Conservation (phyloP, 2,797 vertebrate species). For the Melanotaenia pygmaea region DNA sequence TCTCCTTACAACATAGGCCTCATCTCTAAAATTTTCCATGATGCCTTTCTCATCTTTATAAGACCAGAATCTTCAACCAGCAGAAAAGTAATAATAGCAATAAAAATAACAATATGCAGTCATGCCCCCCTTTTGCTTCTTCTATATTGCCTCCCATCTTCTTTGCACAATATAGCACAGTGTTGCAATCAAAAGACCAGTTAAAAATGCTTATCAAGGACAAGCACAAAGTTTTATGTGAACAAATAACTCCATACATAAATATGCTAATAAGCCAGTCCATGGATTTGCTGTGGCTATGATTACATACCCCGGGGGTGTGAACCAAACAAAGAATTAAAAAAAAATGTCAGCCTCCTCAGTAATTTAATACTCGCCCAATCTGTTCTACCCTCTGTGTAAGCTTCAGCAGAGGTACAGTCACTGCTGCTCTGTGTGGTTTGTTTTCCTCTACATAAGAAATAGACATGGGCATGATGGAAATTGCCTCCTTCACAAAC, state of each 20-base stretch:
- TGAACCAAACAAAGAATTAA: slow-evolving; percentile 73
- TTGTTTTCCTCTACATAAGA: slow-evolving; percentile 71
- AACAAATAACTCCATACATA: slow-evolving; percentile 73
- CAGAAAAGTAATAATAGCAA: neutral
- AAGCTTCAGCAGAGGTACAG: slow-evolving; percentile 64
- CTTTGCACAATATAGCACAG: slow-evolving; percentile 29
- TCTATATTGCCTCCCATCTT: slow-evolving; percentile 7
- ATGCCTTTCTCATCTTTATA: slow-evolving; percentile 11
- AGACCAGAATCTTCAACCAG: neutral
- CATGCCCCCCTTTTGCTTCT: neutral
- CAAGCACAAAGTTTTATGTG: slow-evolving; percentile 68
- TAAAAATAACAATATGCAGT: neutral
- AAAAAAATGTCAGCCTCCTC: slow-evolving; percentile 59
- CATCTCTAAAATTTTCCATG: slow-evolving; percentile 7
- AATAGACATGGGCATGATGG: slow-evolving; percentile 76
- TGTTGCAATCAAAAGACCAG: slow-evolving; percentile 59
- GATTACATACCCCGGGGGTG: slow-evolving; percentile 75
- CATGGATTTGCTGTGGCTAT: slow-evolving; percentile 66
- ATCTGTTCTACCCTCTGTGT: slow-evolving; percentile 68
- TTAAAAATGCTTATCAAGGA: slow-evolving; percentile 73
- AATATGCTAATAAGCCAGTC: slow-evolving; percentile 75
- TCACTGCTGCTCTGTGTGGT: slow-evolving; percentile 65
- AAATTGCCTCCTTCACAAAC: slow-evolving; percentile 80
- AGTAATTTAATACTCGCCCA: slow-evolving; percentile 73
- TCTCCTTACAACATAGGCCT: slow-evolving; percentile 1